Evolutionary conservation across 64 coral and sea anemone genomes (phyloP), one percentile per base, ranked within the genome.

Genomic region (Cladopsammia gracilis): DNA sequence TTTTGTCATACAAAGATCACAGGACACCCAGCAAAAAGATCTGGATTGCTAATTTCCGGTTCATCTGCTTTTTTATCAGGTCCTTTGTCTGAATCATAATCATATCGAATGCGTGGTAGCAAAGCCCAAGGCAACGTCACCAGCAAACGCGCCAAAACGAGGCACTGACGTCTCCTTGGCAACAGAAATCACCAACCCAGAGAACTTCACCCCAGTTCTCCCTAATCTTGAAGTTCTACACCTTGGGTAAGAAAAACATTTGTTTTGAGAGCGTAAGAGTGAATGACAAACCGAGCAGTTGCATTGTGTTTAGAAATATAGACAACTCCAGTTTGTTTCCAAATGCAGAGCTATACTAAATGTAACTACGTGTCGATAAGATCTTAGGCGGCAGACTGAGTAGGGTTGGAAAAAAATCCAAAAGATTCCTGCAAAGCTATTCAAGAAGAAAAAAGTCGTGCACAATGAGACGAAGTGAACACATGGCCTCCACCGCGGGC

Each of bases 201-300:
- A 96, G 71, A 83, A 62, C 22, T 96, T 96, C 44, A 99, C 91
- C 4, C 98, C 98, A 23, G 62, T 96, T 11, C 85, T 96, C n/a
- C 64, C 72, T 48, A 91, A 94, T 62, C 92, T 99, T 20, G 98
- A 99, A 67, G 98, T 99, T 62, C 92, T 99, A 19, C 98, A 99
- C 84, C 45, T 99, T 48, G 98, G 98, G 98, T 99, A 92, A 79
- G 94, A 62, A 26, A 3, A 14, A 25, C 3, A 3, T 6, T 12
- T 43, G 23, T 64, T 23, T 13, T 72, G 18, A 5, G 15, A 10
- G 10, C 43, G 15, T 1, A 10, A 10, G 18, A 72, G 22, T 5
- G 7, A 1, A 72, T 13, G 18, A 72, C 3, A 9, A 10, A 56
- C n/a, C 7, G 9, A 61, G 10, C 20, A 19, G 11, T n/a, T 45